phyloP scores from a whole-genome alignment of 1,140 invertebrate species.

The Acromyrmex heyeri region DNA sequence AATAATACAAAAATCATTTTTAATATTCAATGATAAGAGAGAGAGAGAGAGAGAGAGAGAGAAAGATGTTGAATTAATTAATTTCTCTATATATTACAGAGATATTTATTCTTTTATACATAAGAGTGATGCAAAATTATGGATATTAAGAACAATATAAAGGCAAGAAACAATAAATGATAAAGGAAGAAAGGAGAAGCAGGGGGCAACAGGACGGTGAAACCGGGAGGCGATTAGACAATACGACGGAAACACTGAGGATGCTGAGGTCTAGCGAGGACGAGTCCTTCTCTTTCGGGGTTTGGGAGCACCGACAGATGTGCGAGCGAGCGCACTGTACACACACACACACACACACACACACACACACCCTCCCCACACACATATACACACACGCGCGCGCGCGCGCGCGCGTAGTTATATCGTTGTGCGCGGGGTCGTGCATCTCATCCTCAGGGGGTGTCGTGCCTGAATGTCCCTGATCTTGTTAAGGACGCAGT shows the following conservation, averaged over 20 bases:
- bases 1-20: neutral
- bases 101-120: neutral
- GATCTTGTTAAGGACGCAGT: slow-evolving; percentile 86
- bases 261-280: slow-evolving; percentile 55
- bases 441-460: slow-evolving; percentile 71
- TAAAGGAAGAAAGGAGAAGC: slow-evolving; percentile 65
- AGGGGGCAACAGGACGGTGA: slow-evolving; percentile 67
- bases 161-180: neutral
- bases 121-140: neutral
- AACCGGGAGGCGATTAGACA: slow-evolving; percentile 83
- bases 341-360: neutral
- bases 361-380: neutral
- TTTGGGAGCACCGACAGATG: slow-evolving; percentile 85
- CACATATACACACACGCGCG: neutral
- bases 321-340: slow-evolving; percentile 66
- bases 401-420: neutral
- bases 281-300: slow-evolving; percentile 64
- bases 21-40: neutral
- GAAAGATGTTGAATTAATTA: neutral
- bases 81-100: neutral
- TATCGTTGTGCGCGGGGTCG: slow-evolving; percentile 8
- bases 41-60: too few relatives aligned
- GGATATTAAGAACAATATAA: neutral
- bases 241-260: slow-evolving; percentile 79
- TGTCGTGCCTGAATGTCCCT: slow-evolving; percentile 76